Evolutionary conservation across 2,888 invertebrate species (phyloP).

Genomic region (Embidobia sp.): DNA sequence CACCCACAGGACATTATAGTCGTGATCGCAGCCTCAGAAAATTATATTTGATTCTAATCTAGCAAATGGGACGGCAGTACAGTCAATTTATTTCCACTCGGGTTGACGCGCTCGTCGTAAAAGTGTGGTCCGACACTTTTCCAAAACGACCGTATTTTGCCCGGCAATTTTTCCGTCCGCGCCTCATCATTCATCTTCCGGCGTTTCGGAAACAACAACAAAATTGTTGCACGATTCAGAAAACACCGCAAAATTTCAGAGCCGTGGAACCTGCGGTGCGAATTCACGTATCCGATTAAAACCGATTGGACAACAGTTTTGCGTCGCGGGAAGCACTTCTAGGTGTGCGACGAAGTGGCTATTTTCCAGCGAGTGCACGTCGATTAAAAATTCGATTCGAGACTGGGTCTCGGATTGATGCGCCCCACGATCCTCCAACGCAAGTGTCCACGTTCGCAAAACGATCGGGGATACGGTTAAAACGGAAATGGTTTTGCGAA

Average conservation of each 20-base stretch:
- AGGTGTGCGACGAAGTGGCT: slow-evolving; percentile 78
- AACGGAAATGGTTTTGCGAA: slow-evolving; percentile 23
- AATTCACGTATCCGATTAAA: too few relatives aligned
- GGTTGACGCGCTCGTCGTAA: slow-evolving; percentile 69
- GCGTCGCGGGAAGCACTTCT: slow-evolving; percentile 70
- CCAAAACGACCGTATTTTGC: not conserved
- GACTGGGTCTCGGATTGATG: slow-evolving; percentile 35
- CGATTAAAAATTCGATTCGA: slow-evolving; percentile 81
- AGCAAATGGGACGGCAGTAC: slow-evolving; percentile 76
- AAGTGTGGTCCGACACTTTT: slow-evolving; percentile 65
- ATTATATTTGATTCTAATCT: slow-evolving; percentile 80
- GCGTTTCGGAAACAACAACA: too few relatives aligned
- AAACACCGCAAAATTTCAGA: too few relatives aligned
- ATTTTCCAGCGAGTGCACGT: slow-evolving; percentile 81
- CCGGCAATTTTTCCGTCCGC: too few relatives aligned
- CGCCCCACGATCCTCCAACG: slow-evolving; percentile 30
- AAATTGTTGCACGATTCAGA: too few relatives aligned
- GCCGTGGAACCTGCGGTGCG: too few relatives aligned
- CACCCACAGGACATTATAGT: slow-evolving; percentile 65
- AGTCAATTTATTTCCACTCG: slow-evolving; percentile 79
- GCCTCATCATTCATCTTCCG: too few relatives aligned
- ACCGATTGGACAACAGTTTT: slow-evolving; percentile 39
- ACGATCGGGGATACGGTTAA: slow-evolving; percentile 11
- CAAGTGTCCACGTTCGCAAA: slow-evolving; percentile 27
- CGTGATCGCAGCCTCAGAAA: slow-evolving; percentile 70